These are phyloP conservation scores for Drosophila leontia DNA, from an alignment of 1,140 invertebrate genomes.

Conservation along the genomic window DNA sequence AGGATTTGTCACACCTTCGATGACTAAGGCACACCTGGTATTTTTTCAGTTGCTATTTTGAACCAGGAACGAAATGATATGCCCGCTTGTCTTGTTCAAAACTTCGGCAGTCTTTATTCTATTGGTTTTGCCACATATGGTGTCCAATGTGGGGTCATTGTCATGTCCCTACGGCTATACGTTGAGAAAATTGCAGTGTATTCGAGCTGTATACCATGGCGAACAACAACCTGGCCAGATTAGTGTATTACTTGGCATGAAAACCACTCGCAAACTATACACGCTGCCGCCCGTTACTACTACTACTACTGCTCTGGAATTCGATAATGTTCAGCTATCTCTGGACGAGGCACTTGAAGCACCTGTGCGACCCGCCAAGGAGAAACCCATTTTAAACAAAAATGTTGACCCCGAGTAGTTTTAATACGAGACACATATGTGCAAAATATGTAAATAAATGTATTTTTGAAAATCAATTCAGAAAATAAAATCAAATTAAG, in stretches of 20 bases:
- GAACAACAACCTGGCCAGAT: neutral
- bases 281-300: neutral
- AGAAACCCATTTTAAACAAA: too few species aligned
- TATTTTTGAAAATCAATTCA: too few species aligned
- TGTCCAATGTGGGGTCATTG: neutral
- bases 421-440: too few species aligned
- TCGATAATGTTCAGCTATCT: too few species aligned
- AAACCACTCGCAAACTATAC: too few species aligned
- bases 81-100: neutral
- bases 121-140: neutral
- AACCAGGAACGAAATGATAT: neutral
- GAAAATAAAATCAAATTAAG: too few species aligned
- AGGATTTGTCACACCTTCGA: neutral
- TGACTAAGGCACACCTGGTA: too few species aligned
- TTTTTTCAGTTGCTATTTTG: neutral
- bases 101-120: neutral
- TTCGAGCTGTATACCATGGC: neutral
- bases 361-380: too few species aligned
- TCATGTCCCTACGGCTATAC: neutral
- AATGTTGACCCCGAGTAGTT: too few species aligned
- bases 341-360: too few species aligned
- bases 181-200: accelerated
- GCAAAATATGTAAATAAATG: too few species aligned
- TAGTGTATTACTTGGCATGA: neutral
- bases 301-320: too few species aligned